Percentiles rank a stretch among this genome's conserved stretches.
phyloP scores from a whole-genome alignment of 2,888 invertebrate species.

The Stenodera caucasica region DNA sequence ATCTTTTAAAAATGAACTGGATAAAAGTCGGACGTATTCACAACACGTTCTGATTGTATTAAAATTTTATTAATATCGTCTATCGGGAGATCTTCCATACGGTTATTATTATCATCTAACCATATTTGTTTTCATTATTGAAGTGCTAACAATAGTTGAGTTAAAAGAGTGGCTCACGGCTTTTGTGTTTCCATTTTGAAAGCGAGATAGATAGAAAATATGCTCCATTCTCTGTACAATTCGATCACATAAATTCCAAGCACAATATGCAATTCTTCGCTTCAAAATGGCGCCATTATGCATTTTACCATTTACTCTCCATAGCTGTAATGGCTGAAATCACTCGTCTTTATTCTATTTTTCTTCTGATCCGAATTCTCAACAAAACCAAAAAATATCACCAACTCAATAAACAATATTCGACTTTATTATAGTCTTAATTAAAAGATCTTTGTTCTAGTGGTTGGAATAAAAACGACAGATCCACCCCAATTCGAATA shows the following conservation, averaged over 20 bases:
- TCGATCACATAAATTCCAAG: constrained; percentile 5
- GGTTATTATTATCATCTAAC: background rate
- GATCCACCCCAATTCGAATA: too few species aligned
- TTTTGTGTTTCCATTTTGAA: background rate
- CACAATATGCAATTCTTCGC: constrained; percentile 6
- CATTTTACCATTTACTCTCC: background rate
- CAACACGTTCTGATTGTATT: too few species aligned
- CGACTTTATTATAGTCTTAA: too few species aligned
- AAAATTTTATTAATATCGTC: too few species aligned
- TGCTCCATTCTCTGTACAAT: constrained; percentile 1
- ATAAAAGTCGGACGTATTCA: too few species aligned
- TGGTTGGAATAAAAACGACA: too few species aligned
- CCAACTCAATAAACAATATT: too few species aligned
- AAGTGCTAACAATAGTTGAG: background rate
- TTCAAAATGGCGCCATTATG: constrained; percentile 4
- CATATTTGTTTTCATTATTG: background rate
- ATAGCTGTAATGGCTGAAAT: constrained; percentile 1
- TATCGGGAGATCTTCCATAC: background rate
- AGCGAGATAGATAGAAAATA: background rate
- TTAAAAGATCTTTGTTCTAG: too few species aligned
- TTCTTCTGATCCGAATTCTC: background rate
- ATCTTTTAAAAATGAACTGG: too few species aligned
- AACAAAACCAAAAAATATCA: too few species aligned
- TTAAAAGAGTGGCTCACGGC: background rate
- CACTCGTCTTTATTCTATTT: constrained; percentile 1